Percentiles rank a stretch among this genome's conserved stretches.
Evolutionary conservation across 2,888 invertebrate genomes (phyloP).

Genomic region (Morpho deidamia): DNA sequence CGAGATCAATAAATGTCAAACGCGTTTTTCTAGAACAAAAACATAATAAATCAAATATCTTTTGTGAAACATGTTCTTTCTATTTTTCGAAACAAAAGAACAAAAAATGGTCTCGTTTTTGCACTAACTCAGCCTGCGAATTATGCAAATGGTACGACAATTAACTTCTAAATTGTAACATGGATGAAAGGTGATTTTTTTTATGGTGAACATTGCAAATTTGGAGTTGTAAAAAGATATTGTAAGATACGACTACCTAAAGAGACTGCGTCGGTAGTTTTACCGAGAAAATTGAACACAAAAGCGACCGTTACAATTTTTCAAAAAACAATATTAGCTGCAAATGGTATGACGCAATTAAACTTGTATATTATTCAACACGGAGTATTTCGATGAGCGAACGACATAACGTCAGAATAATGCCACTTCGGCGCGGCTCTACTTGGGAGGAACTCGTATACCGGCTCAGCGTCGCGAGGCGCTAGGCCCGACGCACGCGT

Average conservation of each 20-base stretch:
- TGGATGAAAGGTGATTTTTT: conserved; percentile 54
- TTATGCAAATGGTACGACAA: conserved; percentile 73
- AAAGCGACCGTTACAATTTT: conserved; percentile 40
- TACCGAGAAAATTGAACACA: conserved; percentile 45
- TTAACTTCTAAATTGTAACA: conserved; percentile 70
- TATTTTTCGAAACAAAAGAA: conserved; percentile 61
- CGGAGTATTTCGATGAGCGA: conserved; percentile 15
- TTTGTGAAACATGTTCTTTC: conserved; percentile 59
- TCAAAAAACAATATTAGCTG: conserved; percentile 28
- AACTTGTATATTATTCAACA: conserved; percentile 10
- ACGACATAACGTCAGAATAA: conserved; percentile 23
- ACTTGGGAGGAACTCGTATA: conserved; percentile 87
- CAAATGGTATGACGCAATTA: conserved; percentile 11
- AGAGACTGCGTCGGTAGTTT: conserved; percentile 49
- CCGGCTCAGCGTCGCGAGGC: conserved; percentile 71
- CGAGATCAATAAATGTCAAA: conserved; percentile 49
- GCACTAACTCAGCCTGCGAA: conserved; percentile 59
- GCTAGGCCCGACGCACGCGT: conserved; percentile 43
- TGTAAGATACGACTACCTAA: conserved; percentile 59
- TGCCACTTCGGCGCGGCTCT: conserved; percentile 48
- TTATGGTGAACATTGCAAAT: conserved; percentile 57
- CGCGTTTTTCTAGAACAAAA: conserved; percentile 55
- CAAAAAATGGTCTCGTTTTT: conserved; percentile 63
- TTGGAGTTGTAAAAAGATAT: conserved; percentile 48
- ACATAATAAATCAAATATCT: conserved; percentile 60